phyloP scores from a whole-genome alignment of 2,888 invertebrate genomes.

The Lottia gigantea region DNA sequence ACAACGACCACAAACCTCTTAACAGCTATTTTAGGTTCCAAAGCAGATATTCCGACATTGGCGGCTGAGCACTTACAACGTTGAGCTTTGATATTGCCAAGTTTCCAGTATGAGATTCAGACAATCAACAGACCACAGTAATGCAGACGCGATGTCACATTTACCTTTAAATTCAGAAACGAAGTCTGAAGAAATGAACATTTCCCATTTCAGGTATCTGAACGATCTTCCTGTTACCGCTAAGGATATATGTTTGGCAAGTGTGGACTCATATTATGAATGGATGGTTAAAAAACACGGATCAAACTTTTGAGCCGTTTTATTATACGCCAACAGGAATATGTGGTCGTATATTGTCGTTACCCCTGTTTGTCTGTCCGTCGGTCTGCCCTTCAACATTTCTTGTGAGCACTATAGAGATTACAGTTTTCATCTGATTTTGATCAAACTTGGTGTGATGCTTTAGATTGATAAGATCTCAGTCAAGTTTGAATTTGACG shows the following conservation, averaged over 20 bases:
- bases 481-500: too few relatives aligned
- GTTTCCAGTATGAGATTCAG: slow-evolving; percentile 58
- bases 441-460: too few relatives aligned
- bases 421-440: too few relatives aligned
- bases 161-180: slow-evolving; percentile 28
- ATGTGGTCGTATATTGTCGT: too few relatives aligned
- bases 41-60: slow-evolving; percentile 46
- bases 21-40: slow-evolving; percentile 58
- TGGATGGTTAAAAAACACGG: slow-evolving; percentile 12
- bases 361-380: too few relatives aligned
- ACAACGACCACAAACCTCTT: slow-evolving; percentile 67
- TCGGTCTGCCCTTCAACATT: too few relatives aligned
- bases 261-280: not conserved
- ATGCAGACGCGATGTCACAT: slow-evolving; percentile 59
- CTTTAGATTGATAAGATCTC: too few relatives aligned
- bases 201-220: slow-evolving; percentile 3
- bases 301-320: not conserved
- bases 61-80: slow-evolving; percentile 51
- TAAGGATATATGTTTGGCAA: slow-evolving; percentile 1
- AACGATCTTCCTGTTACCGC: slow-evolving; percentile 4
- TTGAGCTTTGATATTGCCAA: slow-evolving; percentile 52
- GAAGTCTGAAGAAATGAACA: slow-evolving; percentile 7
- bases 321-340: too few relatives aligned
- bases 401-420: too few relatives aligned
- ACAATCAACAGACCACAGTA: slow-evolving; percentile 46